These are phyloP conservation scores for Anastatus disparis DNA, from an alignment of 1,140 invertebrate species.

Conservation along the genomic window DNA sequence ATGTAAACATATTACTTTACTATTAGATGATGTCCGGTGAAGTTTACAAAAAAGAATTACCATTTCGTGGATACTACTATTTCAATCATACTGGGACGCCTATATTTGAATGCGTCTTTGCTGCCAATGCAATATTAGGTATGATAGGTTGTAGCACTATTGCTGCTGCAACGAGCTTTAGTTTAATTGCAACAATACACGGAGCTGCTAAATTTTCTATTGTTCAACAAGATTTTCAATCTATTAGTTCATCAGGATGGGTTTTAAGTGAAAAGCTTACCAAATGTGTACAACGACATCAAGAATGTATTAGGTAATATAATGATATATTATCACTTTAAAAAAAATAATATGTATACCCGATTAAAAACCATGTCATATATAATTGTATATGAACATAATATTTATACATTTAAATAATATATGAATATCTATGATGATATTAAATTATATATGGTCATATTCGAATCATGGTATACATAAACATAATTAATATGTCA, in stretches of 20 bases:
- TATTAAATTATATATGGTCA: too few species aligned
- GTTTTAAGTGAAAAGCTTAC: neutral
- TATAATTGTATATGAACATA: too few species aligned
- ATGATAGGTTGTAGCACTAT: conserved; percentile 43
- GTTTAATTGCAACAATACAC: conserved; percentile 48
- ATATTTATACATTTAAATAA: too few species aligned
- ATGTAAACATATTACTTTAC: too few species aligned
- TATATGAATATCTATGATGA: too few species aligned
- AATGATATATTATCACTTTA: neutral
- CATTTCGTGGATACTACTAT: conserved; percentile 49
- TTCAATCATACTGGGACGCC: conserved; percentile 45
- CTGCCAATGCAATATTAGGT: conserved; percentile 39
- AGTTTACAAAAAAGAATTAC: conserved; percentile 37
- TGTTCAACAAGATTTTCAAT: too few species aligned
- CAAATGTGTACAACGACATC: conserved; percentile 48
- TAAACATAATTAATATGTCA: too few species aligned
- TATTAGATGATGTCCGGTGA: too few species aligned
- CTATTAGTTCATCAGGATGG: too few species aligned
- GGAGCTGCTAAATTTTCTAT: conserved; percentile 52
- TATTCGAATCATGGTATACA: too few species aligned
- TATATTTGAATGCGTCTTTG: conserved; percentile 42
- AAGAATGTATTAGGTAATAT: conserved; percentile 49
- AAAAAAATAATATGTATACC: neutral
- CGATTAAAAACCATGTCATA: too few species aligned
- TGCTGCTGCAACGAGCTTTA: conserved; percentile 46